Percentiles rank a stretch among this genome's conserved stretches.
These are phyloP conservation scores for Procapra przewalskii DNA, from an alignment of 2,113 vertebrate species.

Conservation along the genomic window DNA sequence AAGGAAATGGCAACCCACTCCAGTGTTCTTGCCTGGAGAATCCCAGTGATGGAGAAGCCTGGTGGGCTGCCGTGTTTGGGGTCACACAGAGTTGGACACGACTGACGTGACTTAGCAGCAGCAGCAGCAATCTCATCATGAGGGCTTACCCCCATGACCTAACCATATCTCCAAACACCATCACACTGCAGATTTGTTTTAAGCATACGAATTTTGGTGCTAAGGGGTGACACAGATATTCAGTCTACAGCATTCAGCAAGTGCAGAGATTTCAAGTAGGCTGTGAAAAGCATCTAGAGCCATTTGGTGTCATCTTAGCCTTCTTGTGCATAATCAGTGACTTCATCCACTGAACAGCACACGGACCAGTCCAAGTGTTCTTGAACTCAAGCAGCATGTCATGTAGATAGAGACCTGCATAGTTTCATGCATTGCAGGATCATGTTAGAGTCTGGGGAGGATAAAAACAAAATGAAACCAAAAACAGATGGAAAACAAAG, in stretches of 20 bases:
- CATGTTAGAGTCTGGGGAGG: not conserved
- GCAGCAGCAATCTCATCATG: not conserved
- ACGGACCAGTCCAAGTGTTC: not conserved
- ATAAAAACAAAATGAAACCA: not conserved
- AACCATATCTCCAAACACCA: not conserved
- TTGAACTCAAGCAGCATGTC: not conserved
- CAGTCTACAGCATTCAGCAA: not conserved
- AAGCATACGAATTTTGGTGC: not conserved
- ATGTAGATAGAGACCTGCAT: not conserved
- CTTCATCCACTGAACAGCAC: not conserved
- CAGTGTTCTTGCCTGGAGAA: too few relatives aligned
- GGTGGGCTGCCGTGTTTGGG: too few relatives aligned
- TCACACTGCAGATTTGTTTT: not conserved
- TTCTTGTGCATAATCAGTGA: not conserved
- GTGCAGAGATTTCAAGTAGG: not conserved
- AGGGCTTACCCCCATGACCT: not conserved
- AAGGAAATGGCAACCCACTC: too few relatives aligned
- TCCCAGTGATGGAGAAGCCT: fast-evolving
- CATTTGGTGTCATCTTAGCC: not conserved
- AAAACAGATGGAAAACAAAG: not conserved
- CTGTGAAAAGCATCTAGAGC: not conserved
- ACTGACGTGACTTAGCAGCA: too few relatives aligned
- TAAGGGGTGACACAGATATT: not conserved
- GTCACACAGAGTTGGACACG: fast-evolving
- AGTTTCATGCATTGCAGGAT: not conserved